phyloP scores from a whole-genome alignment of 2,797 vertebrate genomes.

The Peromyscus eremicus region DNA sequence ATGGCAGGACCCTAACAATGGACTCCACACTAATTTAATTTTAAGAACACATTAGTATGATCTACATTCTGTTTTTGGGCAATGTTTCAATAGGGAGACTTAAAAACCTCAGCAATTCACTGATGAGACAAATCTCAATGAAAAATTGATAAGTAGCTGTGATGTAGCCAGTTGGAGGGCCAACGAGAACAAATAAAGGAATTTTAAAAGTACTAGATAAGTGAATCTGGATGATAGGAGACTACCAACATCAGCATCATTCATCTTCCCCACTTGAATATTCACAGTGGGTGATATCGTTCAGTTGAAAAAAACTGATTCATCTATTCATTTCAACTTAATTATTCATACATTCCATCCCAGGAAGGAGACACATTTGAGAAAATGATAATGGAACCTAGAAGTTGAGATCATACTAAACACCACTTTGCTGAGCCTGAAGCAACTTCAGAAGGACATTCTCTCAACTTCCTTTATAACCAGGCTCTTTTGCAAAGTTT shows the following conservation, averaged over 20 bases:
- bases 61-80: neutral
- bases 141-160: constrained; percentile 71
- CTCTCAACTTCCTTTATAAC: neutral
- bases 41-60: constrained; percentile 66
- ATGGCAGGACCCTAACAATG: constrained; percentile 15
- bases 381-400: constrained; percentile 55
- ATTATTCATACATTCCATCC: constrained; percentile 75
- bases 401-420: constrained; percentile 38
- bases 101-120: constrained; percentile 40
- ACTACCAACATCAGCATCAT: constrained; percentile 4
- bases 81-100: constrained; percentile 44
- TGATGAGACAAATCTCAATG: constrained; percentile 61
- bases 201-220: constrained; percentile 38
- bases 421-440: neutral
- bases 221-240: constrained; percentile 7
- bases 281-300: constrained; percentile 56
- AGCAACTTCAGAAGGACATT: neutral
- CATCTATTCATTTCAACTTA: constrained; percentile 71
- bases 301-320: constrained; percentile 67
- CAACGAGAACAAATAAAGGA: constrained; percentile 46
- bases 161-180: constrained; percentile 55
- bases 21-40: constrained; percentile 64
- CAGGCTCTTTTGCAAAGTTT: neutral
- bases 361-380: constrained; percentile 41
- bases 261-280: constrained; percentile 39